Evolutionary conservation across 2,888 invertebrate genomes (phyloP).

Genomic region (Erpobdella octoculata): DNA sequence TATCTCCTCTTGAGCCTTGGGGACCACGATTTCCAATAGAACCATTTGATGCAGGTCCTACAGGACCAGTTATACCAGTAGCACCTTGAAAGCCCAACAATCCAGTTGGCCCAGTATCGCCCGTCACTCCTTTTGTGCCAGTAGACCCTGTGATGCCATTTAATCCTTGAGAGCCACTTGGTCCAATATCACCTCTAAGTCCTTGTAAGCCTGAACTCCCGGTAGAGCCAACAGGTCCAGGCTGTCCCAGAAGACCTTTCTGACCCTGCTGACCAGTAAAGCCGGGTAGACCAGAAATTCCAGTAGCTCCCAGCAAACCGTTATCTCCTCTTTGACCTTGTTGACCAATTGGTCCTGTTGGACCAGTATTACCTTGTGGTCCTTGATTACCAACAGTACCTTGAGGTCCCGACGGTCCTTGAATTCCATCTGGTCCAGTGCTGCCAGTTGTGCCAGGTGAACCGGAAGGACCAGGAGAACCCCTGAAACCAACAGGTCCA

Average conservation of each 20-base stretch:
- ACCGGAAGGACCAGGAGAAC: slow-evolving; percentile 19
- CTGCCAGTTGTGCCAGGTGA: slow-evolving; percentile 19
- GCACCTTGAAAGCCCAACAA: slow-evolving; percentile 21
- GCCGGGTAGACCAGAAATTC: slow-evolving; percentile 20
- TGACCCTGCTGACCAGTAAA: slow-evolving; percentile 25
- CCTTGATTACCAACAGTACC: slow-evolving; percentile 27
- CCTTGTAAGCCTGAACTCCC: too few species aligned
- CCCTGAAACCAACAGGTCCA: slow-evolving; percentile 26
- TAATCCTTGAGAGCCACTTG: slow-evolving; percentile 28
- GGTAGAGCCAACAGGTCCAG: slow-evolving; percentile 10
- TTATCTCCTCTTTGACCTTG: neutral
- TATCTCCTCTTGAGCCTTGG: too few species aligned
- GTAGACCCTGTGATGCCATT: slow-evolving; percentile 26
- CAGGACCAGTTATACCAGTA: slow-evolving; percentile 20
- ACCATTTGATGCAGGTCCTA: slow-evolving; percentile 26
- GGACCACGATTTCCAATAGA: slow-evolving; percentile 11
- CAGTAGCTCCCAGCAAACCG: slow-evolving; percentile 31
- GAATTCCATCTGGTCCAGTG: slow-evolving; percentile 12
- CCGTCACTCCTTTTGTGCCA: slow-evolving; percentile 15
- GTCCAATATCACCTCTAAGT: neutral
- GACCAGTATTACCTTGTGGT: slow-evolving; percentile 7
- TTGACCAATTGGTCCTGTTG: slow-evolving; percentile 10
- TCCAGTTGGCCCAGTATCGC: slow-evolving; percentile 16
- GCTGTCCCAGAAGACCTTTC: slow-evolving; percentile 1
- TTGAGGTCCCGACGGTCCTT: slow-evolving; percentile 39